Evolutionary conservation across 2,113 vertebrate species (phyloP).

Genomic region (Cyanoderma ruficeps): DNA sequence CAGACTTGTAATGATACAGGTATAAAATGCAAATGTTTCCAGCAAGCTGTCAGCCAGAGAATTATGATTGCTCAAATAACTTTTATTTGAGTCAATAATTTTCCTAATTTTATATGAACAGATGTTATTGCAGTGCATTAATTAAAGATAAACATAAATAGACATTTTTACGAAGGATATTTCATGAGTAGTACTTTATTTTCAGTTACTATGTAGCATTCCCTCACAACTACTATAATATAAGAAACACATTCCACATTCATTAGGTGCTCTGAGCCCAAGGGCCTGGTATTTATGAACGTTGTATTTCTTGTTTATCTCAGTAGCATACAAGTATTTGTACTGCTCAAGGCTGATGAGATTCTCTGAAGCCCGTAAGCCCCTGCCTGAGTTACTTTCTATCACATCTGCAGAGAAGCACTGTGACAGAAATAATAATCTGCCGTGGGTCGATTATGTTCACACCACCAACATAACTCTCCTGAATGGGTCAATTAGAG

Average conservation of each 20-base stretch:
- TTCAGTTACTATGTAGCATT: not conserved
- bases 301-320: constrained; percentile 67
- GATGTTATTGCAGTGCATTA: not conserved
- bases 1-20: not conserved
- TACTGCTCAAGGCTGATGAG: constrained; percentile 46
- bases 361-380: not conserved
- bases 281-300: constrained; percentile 43
- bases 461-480: constrained; percentile 32
- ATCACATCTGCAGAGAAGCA: constrained; percentile 28
- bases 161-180: not conserved
- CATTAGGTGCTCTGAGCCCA: constrained; percentile 22
- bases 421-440: constrained; percentile 62
- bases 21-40: not conserved
- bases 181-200: not conserved
- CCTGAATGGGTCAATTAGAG: constrained; percentile 50
- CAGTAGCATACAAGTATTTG: not conserved
- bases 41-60: not conserved
- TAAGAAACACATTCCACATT: constrained; percentile 16
- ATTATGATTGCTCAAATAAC: not conserved
- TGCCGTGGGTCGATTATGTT: not conserved
- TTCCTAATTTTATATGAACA: not conserved
- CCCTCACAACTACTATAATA: not conserved
- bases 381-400: constrained; percentile 34
- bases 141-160: not conserved
- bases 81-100: not conserved